Evolutionary conservation across 2,888 invertebrate genomes (phyloP).

Genomic region (Apeira syringaria): DNA sequence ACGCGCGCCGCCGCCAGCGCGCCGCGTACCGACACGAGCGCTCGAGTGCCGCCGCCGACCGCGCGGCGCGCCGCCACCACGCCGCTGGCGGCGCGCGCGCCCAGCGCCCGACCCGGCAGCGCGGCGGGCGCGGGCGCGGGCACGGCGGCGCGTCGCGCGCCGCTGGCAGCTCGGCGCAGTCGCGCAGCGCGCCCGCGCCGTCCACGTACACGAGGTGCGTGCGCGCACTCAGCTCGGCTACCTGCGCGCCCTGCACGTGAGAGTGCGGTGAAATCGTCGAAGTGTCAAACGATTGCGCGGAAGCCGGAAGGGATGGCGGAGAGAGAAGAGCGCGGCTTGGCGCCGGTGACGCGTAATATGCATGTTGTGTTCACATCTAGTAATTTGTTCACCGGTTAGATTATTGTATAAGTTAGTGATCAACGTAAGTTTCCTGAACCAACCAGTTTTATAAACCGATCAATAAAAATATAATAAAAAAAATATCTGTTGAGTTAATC

Average conservation of each 20-base stretch:
- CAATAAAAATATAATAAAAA: too few relatives aligned
- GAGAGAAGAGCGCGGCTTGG: too few relatives aligned
- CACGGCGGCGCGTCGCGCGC: conserved; percentile 73
- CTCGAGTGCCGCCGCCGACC: conserved; percentile 75
- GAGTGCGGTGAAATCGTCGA: too few relatives aligned
- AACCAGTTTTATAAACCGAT: too few relatives aligned
- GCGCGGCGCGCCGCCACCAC: conserved; percentile 77
- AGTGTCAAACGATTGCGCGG: too few relatives aligned
- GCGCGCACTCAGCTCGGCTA: conserved; percentile 82
- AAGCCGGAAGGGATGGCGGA: too few relatives aligned
- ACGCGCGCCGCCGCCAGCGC: conserved; percentile 85
- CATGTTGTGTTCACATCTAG: too few relatives aligned
- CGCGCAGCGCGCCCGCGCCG: conserved; percentile 89
- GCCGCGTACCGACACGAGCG: conserved; percentile 78
- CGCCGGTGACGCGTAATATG: too few relatives aligned
- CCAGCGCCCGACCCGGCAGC: conserved; percentile 76
- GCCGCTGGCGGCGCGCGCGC: conserved; percentile 43
- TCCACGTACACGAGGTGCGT: conserved; percentile 90
- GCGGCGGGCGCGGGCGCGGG: conserved; percentile 83
- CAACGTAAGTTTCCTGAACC: too few relatives aligned
- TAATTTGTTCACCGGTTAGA: too few relatives aligned
- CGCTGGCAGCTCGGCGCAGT: conserved; percentile 89
- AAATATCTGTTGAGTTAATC: too few relatives aligned
- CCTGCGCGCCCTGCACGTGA: neutral
- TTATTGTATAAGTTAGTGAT: too few relatives aligned